Evolutionary conservation across 2,797 vertebrate species (phyloP).

Genomic region (Thalassophryne amazonica): DNA sequence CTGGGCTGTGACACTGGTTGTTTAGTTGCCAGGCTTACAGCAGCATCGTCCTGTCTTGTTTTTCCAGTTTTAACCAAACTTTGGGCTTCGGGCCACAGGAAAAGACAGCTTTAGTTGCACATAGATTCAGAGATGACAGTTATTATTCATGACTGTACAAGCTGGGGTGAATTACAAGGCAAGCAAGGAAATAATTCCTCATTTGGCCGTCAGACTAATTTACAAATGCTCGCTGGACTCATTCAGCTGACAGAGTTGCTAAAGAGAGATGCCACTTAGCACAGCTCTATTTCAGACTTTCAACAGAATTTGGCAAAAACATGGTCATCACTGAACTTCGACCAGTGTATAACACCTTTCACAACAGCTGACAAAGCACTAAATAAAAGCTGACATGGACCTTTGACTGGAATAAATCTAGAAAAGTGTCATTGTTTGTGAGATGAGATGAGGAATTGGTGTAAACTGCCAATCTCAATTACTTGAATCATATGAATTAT

Average conservation of each 20-base stretch:
- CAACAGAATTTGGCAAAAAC: neutral
- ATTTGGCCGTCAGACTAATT: constrained; percentile 23
- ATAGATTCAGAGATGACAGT: constrained; percentile 31
- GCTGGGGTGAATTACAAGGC: constrained; percentile 4
- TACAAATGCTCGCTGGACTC: constrained; percentile 16
- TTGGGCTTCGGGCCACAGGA: constrained; percentile 7
- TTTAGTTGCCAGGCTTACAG: constrained; percentile 18
- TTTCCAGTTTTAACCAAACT: constrained; percentile 34
- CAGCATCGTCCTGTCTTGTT: neutral
- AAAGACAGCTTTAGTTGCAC: neutral
- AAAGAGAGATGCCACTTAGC: constrained; percentile 21
- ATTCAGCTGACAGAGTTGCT: constrained; percentile 31
- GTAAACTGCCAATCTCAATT: too few species aligned
- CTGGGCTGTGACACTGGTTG: constrained; percentile 30
- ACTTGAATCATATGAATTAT: too few species aligned
- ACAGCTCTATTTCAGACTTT: neutral
- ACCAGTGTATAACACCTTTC: constrained; percentile 9
- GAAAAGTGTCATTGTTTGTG: too few species aligned
- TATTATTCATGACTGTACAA: constrained; percentile 20
- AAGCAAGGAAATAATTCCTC: constrained; percentile 38
- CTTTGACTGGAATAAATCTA: too few species aligned
- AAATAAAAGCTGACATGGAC: constrained; percentile 26
- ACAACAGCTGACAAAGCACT: constrained; percentile 19
- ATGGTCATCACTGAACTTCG: constrained; percentile 20
- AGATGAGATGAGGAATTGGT: too few species aligned